A percentile compares a stretch with the other conserved stretches of the same genome.
Evolutionary conservation across 2,888 invertebrate genomes (phyloP).

Genomic region (Acheta domesticus): DNA sequence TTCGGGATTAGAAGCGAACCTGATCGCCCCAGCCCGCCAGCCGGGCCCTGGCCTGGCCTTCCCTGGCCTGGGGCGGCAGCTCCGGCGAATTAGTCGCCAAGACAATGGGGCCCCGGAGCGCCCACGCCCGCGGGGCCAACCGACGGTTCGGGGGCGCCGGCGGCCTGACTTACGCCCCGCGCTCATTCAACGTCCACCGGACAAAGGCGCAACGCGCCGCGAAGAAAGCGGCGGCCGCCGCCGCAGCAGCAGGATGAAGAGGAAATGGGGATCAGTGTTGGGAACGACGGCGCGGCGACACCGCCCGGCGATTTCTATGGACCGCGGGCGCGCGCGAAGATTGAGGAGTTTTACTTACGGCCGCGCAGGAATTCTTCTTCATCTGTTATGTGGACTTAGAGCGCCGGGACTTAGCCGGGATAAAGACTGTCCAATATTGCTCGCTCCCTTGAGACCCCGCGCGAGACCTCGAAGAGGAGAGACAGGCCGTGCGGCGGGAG

Average conservation of each 20-base stretch:
- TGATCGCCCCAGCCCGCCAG: no score
- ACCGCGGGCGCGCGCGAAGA: not conserved
- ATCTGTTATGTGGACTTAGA: conserved; percentile 18
- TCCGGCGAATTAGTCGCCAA: no score
- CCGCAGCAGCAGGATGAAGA: not conserved
- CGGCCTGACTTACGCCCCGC: not conserved
- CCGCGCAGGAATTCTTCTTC: not conserved
- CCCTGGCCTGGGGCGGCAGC: no score
- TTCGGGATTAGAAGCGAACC: no score
- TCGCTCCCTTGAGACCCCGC: not conserved
- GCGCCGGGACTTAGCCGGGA: not conserved
- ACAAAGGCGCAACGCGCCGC: not conserved
- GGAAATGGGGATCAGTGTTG: not conserved
- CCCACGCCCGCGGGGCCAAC: not conserved
- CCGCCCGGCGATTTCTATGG: not conserved
- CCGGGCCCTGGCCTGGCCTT: no score
- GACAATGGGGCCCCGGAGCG: no score
- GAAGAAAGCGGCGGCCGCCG: not conserved
- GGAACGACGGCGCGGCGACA: not conserved
- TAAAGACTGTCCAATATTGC: conserved; percentile 18
- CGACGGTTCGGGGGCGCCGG: not conserved
- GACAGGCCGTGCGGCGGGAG: not conserved
- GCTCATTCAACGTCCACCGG: not conserved
- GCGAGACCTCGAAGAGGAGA: not conserved
- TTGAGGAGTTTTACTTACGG: conserved; percentile 1